These are phyloP conservation scores for Hypothenemus hampei DNA, from an alignment of 1,140 invertebrate genomes.

Conservation along the genomic window DNA sequence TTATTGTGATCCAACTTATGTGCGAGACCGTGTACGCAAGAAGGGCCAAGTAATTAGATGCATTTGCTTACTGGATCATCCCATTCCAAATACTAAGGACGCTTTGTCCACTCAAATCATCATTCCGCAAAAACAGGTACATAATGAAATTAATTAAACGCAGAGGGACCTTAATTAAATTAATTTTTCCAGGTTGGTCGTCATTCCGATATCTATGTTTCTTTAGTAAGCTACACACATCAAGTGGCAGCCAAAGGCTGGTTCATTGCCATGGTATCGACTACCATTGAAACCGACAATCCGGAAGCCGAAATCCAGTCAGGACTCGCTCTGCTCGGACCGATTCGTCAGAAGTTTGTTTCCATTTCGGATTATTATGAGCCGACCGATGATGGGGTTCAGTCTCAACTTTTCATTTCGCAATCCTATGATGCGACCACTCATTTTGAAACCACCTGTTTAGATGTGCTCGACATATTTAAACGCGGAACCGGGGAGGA, in stretches of 20 bases:
- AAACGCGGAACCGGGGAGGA: constrained; percentile 93
- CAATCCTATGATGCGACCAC: constrained; percentile 97
- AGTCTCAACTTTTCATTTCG: constrained; percentile 93
- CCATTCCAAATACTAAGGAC: constrained; percentile 91
- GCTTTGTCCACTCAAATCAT: constrained; percentile 98
- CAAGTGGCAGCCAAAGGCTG: constrained; percentile 63
- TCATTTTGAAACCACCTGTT: constrained; percentile 97
- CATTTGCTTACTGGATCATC: constrained; percentile 97
- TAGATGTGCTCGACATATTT: constrained; percentile 97
- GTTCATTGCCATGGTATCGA: constrained; percentile 99
- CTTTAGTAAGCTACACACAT: constrained; percentile 93
- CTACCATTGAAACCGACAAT: constrained; percentile 96
- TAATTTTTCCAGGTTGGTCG: constrained; percentile 52
- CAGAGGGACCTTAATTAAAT: neutral
- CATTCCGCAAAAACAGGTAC: constrained; percentile 95
- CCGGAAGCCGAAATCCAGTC: constrained; percentile 94
- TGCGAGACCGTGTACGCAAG: constrained; percentile 78
- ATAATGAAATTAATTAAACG: neutral
- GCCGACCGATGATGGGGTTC: constrained; percentile 82
- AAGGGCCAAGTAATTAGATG: constrained; percentile 89
- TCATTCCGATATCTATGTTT: constrained; percentile 95
- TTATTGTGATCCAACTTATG: constrained; percentile 98
- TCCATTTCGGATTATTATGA: constrained; percentile 86
- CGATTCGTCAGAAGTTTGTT: constrained; percentile 92
- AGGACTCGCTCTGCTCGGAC: constrained; percentile 87